Conservation (phyloP, 2,888 invertebrate genomes). For the Podabrus alpinus region DNA sequence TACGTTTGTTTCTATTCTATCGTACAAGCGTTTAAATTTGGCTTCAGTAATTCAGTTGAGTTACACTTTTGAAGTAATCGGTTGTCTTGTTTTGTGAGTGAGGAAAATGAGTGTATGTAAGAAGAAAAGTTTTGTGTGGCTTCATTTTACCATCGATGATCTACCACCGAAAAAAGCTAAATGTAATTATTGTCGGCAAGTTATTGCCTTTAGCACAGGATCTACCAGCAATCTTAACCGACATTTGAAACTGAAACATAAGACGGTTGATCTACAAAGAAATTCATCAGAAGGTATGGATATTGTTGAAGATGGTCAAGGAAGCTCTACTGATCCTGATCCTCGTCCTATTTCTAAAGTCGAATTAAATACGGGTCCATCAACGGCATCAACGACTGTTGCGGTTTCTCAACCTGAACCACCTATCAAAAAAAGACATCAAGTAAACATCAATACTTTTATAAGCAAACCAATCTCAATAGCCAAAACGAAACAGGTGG, state of each 20-base stretch:
- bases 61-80: too few relatives aligned
- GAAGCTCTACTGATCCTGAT: not conserved
- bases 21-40: too few relatives aligned
- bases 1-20: too few relatives aligned
- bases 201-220: not conserved
- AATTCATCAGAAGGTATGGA: not conserved
- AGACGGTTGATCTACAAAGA: not conserved
- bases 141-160: too few relatives aligned
- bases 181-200: not conserved
- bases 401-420: not conserved
- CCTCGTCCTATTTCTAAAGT: not conserved
- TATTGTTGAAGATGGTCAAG: not conserved
- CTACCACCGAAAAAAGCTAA: too few relatives aligned
- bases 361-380: not conserved
- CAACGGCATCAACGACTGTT: too few relatives aligned
- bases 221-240: not conserved
- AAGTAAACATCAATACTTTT: not conserved
- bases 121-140: too few relatives aligned
- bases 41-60: too few relatives aligned
- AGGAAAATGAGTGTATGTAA: too few relatives aligned
- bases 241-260: not conserved
- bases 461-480: not conserved
- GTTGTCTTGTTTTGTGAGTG: too few relatives aligned
- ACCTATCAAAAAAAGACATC: not conserved
- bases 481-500: not conserved